Evolutionary conservation across 1,140 invertebrate species (phyloP).

Genomic region (Chironomus tepperi): DNA sequence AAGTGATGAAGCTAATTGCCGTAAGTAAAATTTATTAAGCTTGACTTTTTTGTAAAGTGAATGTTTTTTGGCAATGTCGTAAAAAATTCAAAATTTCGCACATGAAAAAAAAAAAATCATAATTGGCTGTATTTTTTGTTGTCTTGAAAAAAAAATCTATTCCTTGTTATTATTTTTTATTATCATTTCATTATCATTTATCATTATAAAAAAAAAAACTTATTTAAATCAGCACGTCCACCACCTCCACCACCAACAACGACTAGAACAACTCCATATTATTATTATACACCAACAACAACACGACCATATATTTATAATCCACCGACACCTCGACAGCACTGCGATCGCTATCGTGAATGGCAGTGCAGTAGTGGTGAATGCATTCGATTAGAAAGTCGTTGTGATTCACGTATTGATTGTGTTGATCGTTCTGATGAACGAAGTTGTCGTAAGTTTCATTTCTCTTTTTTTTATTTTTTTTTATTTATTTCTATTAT

Average conservation of each 20-base stretch:
- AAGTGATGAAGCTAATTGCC: conserved; percentile 60
- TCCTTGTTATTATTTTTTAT: neutral
- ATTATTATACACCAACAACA: neutral
- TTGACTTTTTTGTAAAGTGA: no score
- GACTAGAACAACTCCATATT: neutral
- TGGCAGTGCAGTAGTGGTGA: conserved; percentile 45
- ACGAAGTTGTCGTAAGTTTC: conserved; percentile 50
- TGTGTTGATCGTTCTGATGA: conserved; percentile 69
- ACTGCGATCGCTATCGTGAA: conserved; percentile 41
- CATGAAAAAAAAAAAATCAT: neutral
- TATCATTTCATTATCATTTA: neutral
- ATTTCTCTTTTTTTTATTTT: conserved; percentile 25
- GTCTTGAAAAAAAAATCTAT: no score
- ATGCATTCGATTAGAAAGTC: conserved; percentile 43
- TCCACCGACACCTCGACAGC: conserved; percentile 29
- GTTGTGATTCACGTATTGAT: conserved; percentile 56
- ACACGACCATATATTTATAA: neutral
- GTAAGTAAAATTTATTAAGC: conserved; percentile 43
- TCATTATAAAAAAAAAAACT: neutral
- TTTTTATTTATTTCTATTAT: neutral
- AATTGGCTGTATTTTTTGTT: no score
- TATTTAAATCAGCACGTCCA: neutral
- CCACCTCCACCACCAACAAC: neutral
- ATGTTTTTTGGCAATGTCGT: no score
- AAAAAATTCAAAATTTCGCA: neutral